Percentiles rank a stretch among this genome's conserved stretches.
These are phyloP conservation scores for Bombyx huttoni DNA, from an alignment of 2,888 invertebrate species.

Conservation along the genomic window DNA sequence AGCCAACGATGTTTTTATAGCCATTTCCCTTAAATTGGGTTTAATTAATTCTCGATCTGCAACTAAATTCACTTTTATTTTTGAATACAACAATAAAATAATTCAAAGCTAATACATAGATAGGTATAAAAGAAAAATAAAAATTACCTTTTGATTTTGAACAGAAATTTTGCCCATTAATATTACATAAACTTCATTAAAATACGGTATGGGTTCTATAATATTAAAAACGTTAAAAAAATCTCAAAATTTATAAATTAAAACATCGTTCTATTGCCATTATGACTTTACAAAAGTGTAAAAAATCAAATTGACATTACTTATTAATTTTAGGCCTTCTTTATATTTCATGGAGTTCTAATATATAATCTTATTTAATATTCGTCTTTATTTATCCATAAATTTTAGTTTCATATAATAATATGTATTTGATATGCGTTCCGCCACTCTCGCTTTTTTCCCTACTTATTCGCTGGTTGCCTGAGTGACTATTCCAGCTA, in stretches of 20 bases:
- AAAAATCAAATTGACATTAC: background rate
- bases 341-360: slow-evolving; percentile 6
- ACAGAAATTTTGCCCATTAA: slow-evolving; percentile 4
- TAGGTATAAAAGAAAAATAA: background rate
- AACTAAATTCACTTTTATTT: background rate
- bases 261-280: background rate
- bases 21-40: slow-evolving; percentile 19
- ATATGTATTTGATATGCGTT: too few species aligned
- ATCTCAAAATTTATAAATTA: background rate
- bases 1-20: slow-evolving; percentile 26
- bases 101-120: background rate
- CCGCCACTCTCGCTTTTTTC: too few species aligned
- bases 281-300: background rate
- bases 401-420: too few species aligned
- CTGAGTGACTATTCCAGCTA: too few species aligned
- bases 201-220: background rate
- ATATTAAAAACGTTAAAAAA: background rate
- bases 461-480: too few species aligned
- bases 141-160: slow-evolving; percentile 5
- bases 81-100: background rate
- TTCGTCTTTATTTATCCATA: too few species aligned
- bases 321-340: background rate
- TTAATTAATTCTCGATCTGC: background rate
- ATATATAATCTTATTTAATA: too few species aligned
- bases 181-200: slow-evolving; percentile 4